Evolutionary conservation across 2,888 invertebrate genomes (phyloP).

Genomic region (Sphaeridia pumilis): DNA sequence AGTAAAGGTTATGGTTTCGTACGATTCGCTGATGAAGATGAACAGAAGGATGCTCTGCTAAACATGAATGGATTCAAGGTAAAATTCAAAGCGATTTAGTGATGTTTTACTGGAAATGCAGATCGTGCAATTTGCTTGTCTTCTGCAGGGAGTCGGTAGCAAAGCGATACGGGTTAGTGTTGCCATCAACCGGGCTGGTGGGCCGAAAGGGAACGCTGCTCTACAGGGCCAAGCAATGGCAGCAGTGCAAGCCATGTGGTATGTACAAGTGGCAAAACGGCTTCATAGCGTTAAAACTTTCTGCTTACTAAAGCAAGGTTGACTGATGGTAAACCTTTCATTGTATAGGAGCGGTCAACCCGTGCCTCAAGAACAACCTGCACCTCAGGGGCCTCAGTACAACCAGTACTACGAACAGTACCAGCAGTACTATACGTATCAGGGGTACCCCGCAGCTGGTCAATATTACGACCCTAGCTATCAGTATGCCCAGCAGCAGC

Average conservation of each 20-base stretch:
- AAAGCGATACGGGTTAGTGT: conserved; percentile 42
- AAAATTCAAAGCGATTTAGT: too few relatives aligned
- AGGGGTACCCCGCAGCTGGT: conserved; percentile 78
- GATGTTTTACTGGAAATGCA: neutral
- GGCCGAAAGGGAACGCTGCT: conserved; percentile 34
- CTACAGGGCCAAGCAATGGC: conserved; percentile 36
- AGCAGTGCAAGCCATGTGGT: conserved; percentile 36
- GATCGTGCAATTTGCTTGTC: neutral
- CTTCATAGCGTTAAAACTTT: too few relatives aligned
- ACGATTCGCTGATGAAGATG: conserved; percentile 83
- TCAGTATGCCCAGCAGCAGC: conserved; percentile 27
- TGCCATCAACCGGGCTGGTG: conserved; percentile 36
- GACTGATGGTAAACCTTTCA: neutral
- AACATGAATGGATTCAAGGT: conserved; percentile 85
- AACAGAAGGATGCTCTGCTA: conserved; percentile 80
- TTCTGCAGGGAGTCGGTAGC: conserved; percentile 39
- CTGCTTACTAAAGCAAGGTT: neutral
- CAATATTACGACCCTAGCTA: conserved; percentile 42
- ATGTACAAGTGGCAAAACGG: neutral
- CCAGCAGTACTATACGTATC: conserved; percentile 84
- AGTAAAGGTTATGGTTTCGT: conserved; percentile 95
- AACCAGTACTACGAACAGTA: conserved; percentile 43
- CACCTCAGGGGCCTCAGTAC: conserved; percentile 24
- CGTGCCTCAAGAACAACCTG: conserved; percentile 15
- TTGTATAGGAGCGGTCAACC: conserved; percentile 33